phyloP scores from a whole-genome alignment of 1,140 invertebrate species.

The Hirudo medicinalis region DNA sequence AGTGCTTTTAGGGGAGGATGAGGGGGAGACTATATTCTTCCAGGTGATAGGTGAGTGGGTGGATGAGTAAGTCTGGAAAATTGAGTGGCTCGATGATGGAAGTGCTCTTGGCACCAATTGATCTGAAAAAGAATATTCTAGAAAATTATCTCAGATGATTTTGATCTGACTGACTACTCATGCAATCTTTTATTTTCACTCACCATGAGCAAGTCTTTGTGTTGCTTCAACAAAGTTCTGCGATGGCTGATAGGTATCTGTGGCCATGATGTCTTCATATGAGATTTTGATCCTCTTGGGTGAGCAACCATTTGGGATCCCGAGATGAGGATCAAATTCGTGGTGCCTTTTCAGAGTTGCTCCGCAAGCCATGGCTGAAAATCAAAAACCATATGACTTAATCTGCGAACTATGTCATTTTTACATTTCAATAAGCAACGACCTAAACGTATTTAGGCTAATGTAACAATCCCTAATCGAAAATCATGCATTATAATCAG shows the following conservation, averaged over 20 bases:
- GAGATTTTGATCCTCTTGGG: constrained; percentile 3
- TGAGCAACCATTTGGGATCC: neutral
- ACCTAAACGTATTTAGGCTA: too few relatives aligned
- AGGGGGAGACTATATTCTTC: neutral
- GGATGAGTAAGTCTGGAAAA: neutral
- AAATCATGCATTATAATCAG: too few relatives aligned
- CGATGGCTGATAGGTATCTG: neutral
- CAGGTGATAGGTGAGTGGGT: neutral
- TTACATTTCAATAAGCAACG: too few relatives aligned
- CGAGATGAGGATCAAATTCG: constrained; percentile 4
- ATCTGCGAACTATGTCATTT: too few relatives aligned
- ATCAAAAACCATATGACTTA: too few relatives aligned
- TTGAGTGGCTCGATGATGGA: neutral
- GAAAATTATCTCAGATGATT: neutral
- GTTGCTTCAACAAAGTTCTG: constrained; percentile 7
- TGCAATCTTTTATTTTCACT: neutral
- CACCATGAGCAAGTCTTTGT: constrained; percentile 9
- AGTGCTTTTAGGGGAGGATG: neutral
- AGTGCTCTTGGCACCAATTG: neutral
- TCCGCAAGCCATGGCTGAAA: constrained; percentile 12
- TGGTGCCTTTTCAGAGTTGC: constrained; percentile 15
- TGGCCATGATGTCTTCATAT: neutral
- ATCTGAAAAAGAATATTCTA: neutral
- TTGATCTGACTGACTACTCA: neutral
- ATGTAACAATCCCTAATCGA: too few relatives aligned